These are phyloP conservation scores for Thripadectes ignobilis DNA, from an alignment of 2,797 vertebrate genomes.

Conservation along the genomic window DNA sequence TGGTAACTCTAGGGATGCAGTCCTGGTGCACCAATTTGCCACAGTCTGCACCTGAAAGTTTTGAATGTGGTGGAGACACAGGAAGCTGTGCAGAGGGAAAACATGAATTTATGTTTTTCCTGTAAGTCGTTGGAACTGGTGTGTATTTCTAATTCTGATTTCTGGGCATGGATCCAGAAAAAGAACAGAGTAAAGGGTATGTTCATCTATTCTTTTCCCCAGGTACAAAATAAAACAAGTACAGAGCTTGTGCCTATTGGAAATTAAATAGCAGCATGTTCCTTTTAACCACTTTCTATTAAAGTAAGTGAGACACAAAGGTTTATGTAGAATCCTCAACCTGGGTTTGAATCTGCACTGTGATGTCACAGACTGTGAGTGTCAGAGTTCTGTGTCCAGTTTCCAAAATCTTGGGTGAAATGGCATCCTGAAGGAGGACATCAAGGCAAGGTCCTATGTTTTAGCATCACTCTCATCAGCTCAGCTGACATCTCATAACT, in stretches of 20 bases:
- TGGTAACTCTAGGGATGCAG: not conserved
- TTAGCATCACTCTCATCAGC: not conserved
- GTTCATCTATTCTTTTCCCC: not conserved
- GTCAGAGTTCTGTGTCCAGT: not conserved
- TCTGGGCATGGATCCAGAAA: conserved; percentile 6
- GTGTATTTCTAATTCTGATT: conserved; percentile 30
- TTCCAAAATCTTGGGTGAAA: not conserved
- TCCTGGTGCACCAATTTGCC: not conserved
- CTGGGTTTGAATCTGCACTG: not conserved
- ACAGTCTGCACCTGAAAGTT: not conserved
- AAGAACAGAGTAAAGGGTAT: not conserved
- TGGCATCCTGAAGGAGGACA: not conserved
- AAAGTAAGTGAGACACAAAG: not conserved
- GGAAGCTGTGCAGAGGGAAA: not conserved
- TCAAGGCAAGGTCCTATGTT: not conserved
- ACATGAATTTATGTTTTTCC: not conserved
- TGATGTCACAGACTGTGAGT: not conserved
- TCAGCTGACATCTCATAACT: not conserved
- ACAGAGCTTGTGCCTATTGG: not conserved
- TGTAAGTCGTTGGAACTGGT: not conserved
- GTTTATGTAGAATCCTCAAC: not conserved
- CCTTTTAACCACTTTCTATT: not conserved
- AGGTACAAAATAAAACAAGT: not conserved
- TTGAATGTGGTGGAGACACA: not conserved
- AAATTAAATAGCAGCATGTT: not conserved